Conservation (phyloP, 2,797 vertebrate genomes). For the Meriones psammophilus region DNA sequence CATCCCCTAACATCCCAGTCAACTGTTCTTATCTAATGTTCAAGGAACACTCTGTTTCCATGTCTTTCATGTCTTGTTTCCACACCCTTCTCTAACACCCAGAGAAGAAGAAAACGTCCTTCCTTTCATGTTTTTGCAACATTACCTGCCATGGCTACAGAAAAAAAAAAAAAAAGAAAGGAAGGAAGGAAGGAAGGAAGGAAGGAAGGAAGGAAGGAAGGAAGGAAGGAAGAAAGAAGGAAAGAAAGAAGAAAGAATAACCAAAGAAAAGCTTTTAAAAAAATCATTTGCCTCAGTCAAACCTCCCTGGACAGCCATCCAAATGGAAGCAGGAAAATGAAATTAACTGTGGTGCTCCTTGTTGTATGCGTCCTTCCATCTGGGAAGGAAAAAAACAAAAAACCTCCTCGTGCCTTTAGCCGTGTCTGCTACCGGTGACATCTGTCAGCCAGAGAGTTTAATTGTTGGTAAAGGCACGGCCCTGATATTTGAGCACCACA, state of each 20-base stretch:
- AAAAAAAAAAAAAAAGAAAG: background rate
- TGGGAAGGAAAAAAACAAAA: constrained; percentile 52
- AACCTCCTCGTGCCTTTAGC: background rate
- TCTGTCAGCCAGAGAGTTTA: constrained; percentile 73
- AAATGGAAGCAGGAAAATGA: constrained; percentile 36
- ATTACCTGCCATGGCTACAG: background rate
- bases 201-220: too few species aligned
- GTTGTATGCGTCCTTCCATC: background rate
- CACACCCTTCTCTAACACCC: background rate
- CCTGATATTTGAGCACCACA: constrained; percentile 66
- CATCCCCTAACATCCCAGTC: background rate
- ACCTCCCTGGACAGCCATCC: constrained; percentile 3
- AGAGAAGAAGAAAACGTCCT: constrained; percentile 14
- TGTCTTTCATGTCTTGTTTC: background rate
- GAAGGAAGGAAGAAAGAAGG: too few species aligned
- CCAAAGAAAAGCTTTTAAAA: background rate
- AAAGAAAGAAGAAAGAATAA: too few species aligned
- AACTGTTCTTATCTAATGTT: background rate
- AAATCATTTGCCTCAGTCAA: constrained; percentile 11
- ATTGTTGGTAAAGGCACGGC: constrained; percentile 63
- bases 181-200: too few species aligned
- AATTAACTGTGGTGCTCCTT: background rate
- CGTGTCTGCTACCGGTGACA: constrained; percentile 66
- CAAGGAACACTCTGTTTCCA: background rate
- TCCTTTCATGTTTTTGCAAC: constrained; percentile 8